phyloP scores from a whole-genome alignment of 2,888 invertebrate species.

The Cephus nigrinus region DNA sequence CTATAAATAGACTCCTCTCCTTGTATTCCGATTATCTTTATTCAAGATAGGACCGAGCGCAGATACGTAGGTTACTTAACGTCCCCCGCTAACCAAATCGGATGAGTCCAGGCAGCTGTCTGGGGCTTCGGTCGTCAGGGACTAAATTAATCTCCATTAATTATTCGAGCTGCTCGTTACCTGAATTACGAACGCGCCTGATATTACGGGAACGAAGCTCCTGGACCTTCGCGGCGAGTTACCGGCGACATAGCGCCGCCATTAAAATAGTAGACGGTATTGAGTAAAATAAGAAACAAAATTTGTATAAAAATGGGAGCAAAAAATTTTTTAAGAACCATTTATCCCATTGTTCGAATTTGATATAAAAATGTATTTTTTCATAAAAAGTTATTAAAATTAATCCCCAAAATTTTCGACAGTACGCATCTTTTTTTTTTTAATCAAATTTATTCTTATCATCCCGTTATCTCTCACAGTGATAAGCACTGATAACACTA shows the following conservation, averaged over 20 bases:
- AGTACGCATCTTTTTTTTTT: not conserved
- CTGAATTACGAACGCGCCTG: slow-evolving; percentile 7
- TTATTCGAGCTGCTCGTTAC: slow-evolving; percentile 7
- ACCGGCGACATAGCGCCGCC: not conserved
- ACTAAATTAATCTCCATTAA: slow-evolving; percentile 9
- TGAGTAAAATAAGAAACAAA: not conserved
- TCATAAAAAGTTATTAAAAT: not conserved
- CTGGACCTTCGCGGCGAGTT: not conserved
- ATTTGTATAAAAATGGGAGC: no score
- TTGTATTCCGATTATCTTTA: not conserved
- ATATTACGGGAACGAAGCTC: not conserved
- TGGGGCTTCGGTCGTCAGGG: slow-evolving; percentile 6
- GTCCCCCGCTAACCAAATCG: not conserved
- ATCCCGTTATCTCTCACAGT: not conserved
- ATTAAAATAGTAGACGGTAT: not conserved
- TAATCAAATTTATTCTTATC: not conserved
- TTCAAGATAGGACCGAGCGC: not conserved
- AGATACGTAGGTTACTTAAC: not conserved
- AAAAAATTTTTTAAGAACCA: not conserved
- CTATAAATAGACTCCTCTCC: not conserved
- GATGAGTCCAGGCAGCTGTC: slow-evolving; percentile 2
- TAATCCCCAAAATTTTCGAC: not conserved
- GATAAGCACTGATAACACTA: not conserved
- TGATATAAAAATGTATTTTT: no score
- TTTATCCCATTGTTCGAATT: no score